Evolutionary conservation across 1,140 invertebrate species (phyloP), one percentile per base, ranked within the genome.

Genomic region (Ganaspis sp.): DNA sequence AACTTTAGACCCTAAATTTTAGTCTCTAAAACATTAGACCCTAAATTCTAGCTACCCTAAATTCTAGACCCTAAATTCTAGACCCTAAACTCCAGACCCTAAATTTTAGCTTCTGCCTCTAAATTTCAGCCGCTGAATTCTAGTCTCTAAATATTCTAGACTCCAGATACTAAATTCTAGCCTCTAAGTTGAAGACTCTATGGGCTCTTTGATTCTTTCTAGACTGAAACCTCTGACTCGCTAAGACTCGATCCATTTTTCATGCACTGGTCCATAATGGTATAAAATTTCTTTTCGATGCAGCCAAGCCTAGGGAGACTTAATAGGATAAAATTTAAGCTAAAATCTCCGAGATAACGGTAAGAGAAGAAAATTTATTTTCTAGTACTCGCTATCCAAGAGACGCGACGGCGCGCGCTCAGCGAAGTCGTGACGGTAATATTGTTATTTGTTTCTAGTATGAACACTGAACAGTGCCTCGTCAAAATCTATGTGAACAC

Each of bases 391-490:
- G 77, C 78, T 86, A 82, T 83, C 77, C 69, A 70, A 78, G 80
- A 72, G 76, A 81, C 73, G 79, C 58, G 69, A 75, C 54, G 45
- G n/a, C 73, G 71, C 26, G 77, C 74, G 49, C 40, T 74, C 9
- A 73, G 72, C 74, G 76, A 82, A 83, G 77, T 85, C 85, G 76
- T 85, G 84, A 86, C 78, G 83, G 87, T 84, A 83, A 85, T 86
- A 86, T 88, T 87, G 87, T 90, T 89, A 89, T 89, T 64, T 88
- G 87, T 89, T 89, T 90, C 82, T 89, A 89, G 82, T 89, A 89
- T 88, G 87, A 89, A 90, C 89, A 89, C 88, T 89, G 82, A 90
- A 89, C 88, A 90, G 88, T 90, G 88, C 88, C 89, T 89, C 88
- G 87, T 89, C 87, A 86, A 89, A 90, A 89, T 89, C 86, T 87